phyloP scores from a whole-genome alignment of 2,113 vertebrate species.

The Camelus dromedarius region DNA sequence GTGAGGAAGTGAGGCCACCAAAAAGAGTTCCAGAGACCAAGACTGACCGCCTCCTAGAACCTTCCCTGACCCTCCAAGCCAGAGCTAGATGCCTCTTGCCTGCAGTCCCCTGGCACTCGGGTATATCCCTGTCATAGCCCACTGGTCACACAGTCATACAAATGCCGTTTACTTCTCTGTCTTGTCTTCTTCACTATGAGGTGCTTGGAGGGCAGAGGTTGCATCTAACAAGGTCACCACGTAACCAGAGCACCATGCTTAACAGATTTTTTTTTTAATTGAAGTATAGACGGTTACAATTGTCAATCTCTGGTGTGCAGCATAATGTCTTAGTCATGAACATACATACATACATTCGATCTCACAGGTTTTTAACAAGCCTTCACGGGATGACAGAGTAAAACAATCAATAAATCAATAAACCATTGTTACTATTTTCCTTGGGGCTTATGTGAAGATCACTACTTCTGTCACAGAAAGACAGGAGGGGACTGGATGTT shows the following conservation, averaged over 20 bases:
- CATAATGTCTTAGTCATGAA: no score
- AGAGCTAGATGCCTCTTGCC: neutral
- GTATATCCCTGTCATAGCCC: no score
- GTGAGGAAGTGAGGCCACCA: neutral
- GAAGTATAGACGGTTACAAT: no score
- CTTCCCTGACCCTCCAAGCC: neutral
- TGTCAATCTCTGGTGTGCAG: no score
- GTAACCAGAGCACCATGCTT: neutral
- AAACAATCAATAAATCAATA: conserved; percentile 52
- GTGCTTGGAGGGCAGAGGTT: neutral
- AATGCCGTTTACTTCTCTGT: neutral
- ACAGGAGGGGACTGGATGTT: neutral
- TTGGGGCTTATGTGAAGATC: neutral
- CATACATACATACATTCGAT: no score
- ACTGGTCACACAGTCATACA: neutral
- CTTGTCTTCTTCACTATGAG: neutral
- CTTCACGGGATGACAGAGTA: conserved; percentile 1
- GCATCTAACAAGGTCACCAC: neutral
- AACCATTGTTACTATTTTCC: neutral
- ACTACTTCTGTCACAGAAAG: neutral
- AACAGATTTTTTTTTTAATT: neutral
- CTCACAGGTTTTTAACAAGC: conserved; percentile 29
- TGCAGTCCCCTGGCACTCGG: neutral
- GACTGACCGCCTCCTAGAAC: neutral
- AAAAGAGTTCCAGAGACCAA: neutral